A percentile compares a stretch with the other conserved stretches of the same genome.
Evolutionary conservation across 1,140 invertebrate genomes (phyloP).

Genomic region (Tribolium castaneum): DNA sequence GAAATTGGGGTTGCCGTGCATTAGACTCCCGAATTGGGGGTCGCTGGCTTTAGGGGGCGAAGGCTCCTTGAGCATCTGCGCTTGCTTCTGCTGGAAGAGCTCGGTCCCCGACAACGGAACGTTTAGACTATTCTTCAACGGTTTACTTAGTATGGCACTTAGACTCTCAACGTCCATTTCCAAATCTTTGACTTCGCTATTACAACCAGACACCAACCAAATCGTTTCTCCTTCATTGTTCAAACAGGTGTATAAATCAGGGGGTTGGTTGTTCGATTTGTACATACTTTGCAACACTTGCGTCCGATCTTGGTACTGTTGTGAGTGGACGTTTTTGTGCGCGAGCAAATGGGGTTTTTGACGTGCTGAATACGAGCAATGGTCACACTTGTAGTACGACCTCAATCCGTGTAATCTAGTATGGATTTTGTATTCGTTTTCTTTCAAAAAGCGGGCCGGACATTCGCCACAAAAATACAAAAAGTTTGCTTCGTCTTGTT

Average conservation of each 20-base stretch:
- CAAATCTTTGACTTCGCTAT: slow-evolving; percentile 57
- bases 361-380: slow-evolving; percentile 82
- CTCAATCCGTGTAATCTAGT: slow-evolving; percentile 72
- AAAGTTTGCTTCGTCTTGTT: slow-evolving; percentile 58
- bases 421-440: slow-evolving; percentile 77
- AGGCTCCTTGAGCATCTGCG: slow-evolving; percentile 53
- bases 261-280: slow-evolving; percentile 72
- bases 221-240: slow-evolving; percentile 59
- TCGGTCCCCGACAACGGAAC: slow-evolving; percentile 74
- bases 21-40: slow-evolving; percentile 74
- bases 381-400: slow-evolving; percentile 75
- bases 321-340: slow-evolving; percentile 82
- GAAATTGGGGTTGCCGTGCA: slow-evolving; percentile 79
- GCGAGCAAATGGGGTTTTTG: slow-evolving; percentile 77
- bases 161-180: slow-evolving; percentile 44
- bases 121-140: slow-evolving; percentile 54
- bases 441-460: slow-evolving; percentile 77
- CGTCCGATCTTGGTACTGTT: slow-evolving; percentile 84
- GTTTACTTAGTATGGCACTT: slow-evolving; percentile 61
- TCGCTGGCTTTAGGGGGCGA: slow-evolving; percentile 60
- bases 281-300: slow-evolving; percentile 77
- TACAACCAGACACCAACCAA: slow-evolving; percentile 72
- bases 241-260: slow-evolving; percentile 69
- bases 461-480: slow-evolving; percentile 76
- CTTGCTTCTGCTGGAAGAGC: slow-evolving; percentile 71